phyloP scores from a whole-genome alignment of 2,113 vertebrate species.

The Acrocephalus kingi region DNA sequence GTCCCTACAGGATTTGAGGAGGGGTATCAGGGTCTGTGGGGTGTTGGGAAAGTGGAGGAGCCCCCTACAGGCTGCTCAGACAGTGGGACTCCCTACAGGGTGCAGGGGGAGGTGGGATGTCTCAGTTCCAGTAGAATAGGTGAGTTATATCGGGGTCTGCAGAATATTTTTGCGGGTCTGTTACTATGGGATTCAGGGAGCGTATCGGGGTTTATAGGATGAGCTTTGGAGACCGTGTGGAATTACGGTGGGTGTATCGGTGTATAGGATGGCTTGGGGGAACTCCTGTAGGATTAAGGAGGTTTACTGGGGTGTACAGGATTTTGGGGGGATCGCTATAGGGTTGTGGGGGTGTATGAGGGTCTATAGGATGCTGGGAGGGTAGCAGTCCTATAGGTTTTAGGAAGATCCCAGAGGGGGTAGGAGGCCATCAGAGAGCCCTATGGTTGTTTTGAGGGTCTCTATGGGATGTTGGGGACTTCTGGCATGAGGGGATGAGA shows the following conservation, averaged over 20 bases:
- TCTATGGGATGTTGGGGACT: neutral
- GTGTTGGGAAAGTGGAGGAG: no score
- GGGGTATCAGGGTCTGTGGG: no score
- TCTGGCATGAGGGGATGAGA: neutral
- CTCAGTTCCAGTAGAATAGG: neutral
- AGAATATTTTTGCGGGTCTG: neutral
- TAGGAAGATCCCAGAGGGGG: neutral
- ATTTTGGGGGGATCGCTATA: neutral
- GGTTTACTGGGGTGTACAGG: no score
- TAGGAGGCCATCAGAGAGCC: no score
- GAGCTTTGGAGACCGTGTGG: neutral
- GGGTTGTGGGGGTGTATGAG: no score
- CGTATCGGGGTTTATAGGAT: no score
- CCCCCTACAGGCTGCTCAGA: neutral
- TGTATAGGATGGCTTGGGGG: neutral
- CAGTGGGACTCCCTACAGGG: no score
- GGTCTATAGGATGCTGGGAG: neutral
- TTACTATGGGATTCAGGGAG: neutral
- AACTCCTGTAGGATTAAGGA: neutral
- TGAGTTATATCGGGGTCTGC: neutral
- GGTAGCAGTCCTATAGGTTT: neutral
- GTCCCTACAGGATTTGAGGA: neutral
- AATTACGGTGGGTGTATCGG: neutral
- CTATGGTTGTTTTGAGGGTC: neutral
- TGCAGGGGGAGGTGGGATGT: no score